Evolutionary conservation across 2,113 vertebrate genomes (phyloP), one percentile per base, ranked within the genome.

Genomic region (Podarcis raffonei): DNA sequence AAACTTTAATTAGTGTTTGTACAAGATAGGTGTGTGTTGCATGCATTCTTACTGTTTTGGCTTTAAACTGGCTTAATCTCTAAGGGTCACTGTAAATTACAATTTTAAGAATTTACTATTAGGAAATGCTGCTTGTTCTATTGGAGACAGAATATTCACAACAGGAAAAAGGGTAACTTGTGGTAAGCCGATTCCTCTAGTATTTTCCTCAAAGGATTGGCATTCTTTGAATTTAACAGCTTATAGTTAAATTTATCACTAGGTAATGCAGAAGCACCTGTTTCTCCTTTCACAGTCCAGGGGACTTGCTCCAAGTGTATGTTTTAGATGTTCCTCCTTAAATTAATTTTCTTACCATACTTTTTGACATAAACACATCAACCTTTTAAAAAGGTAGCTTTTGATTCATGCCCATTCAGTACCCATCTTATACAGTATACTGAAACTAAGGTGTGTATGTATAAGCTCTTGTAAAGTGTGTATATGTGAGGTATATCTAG

Each of bases 71-170:
- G 2, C 66, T 57, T 8, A 8, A 92, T 93, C 88, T 75, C 27
- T 20, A 75, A 90, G 83, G 90, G 57, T 57, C 74, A 74, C 90
- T 87, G 82, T 57, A 83, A 1, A 20, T 9, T 13, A 86, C 27
- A 79, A 0, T 20, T 9, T 12, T 35, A 59, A 62, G 81, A 82
- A 68, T 48, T 80, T 59, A 3, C 6, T n/a, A 68, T 62, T 35
- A 42, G 37, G 75, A 85, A 83, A 53, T 12, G 0, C 88, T 83
- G 8, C 89, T 69, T 85, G 3, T 53, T 91, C 85, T 87, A 0
- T 8, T n/a, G 16, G 53, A 92, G 65, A n/a, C 23, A 82, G 72
- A 87, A 57, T 90, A 81, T 88, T 89, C 15, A 78, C 92, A 80
- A 59, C 84, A 4, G 30, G 37, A 82, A 78, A 87, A 87, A 89